Percentiles rank a stretch among this genome's conserved stretches.
Conservation (phyloP, 2,113 vertebrate genomes). For the Oryzias woworae region DNA sequence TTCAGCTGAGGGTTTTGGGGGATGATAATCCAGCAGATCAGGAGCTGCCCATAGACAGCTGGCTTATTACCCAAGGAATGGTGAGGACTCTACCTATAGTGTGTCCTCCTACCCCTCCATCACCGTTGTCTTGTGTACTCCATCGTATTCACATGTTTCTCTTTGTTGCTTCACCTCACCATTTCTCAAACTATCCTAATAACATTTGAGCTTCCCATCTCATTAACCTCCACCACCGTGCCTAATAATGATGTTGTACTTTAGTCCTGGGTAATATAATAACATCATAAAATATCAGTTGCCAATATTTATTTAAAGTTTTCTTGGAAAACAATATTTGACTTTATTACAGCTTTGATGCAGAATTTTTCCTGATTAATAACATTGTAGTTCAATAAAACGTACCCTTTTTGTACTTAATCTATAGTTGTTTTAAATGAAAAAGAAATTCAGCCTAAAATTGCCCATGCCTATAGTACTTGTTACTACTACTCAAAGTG, state of each 20-base stretch:
- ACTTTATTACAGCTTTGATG: background rate
- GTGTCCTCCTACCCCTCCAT: slow-evolving; percentile 61
- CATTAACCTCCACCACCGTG: slow-evolving; percentile 14
- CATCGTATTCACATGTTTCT: slow-evolving; percentile 40
- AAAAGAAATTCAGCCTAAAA: slow-evolving; percentile 3
- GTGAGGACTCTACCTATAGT: slow-evolving; percentile 88
- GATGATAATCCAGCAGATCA: slow-evolving; percentile 87
- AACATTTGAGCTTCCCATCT: slow-evolving; percentile 4
- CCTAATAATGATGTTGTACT: slow-evolving; percentile 17
- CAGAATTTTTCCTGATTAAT: too few relatives aligned
- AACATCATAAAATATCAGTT: background rate
- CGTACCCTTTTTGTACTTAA: background rate
- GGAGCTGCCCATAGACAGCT: slow-evolving; percentile 98
- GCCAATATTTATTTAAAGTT: background rate
- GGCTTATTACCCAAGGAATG: slow-evolving; percentile 99
- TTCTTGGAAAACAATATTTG: background rate
- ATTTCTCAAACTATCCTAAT: slow-evolving; percentile 11
- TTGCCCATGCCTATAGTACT: slow-evolving; percentile 41
- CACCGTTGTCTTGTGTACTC: slow-evolving; percentile 31
- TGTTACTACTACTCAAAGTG: background rate
- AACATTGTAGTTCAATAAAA: too few relatives aligned
- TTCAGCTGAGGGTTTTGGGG: slow-evolving; percentile 92
- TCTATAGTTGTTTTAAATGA: background rate
- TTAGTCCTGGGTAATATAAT: slow-evolving; percentile 41
- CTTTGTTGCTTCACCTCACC: slow-evolving; percentile 30